Evolutionary conservation across 2,888 invertebrate species (phyloP), one percentile per base, ranked within the genome.

Genomic region (Pherbina coryleti): DNA sequence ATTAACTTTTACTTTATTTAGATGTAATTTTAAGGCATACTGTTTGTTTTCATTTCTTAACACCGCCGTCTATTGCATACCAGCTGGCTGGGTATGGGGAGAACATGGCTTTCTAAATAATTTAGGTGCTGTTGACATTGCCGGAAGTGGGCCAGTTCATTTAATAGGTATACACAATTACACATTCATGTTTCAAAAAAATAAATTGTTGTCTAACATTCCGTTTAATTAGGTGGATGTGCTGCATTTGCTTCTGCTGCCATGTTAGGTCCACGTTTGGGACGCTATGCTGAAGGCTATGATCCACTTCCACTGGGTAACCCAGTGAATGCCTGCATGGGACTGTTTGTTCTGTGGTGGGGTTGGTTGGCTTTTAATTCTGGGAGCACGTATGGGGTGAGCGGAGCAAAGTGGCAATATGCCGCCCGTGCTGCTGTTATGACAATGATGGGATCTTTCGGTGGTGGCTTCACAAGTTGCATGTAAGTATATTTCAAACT

Each of bases 291-390:
- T 19, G 91, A 93, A 67, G 96, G 96, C 0, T 92, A 91, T 8
- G 93, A 92, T 0, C 93, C 96, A 0, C 88, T 96, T 64, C 96
- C 96, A 0, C 91, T 97, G 81, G 97, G 97, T 0, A 95, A 93
- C 86, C 97, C 97, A 0, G 97, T 97, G 5, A 97, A 97, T 86
- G 96, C 96, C 0, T 94, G 96, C 37, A 94, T 97, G 93, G 97
- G 97, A 0, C 92, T 97, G 14, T 97, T 97, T 86, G 97, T 97
- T 55, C 90, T 97, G 0, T 97, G 97, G 97, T 98, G 98, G 98
- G 98, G 98, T 0, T 98, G 98, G 98, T 91, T 98, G 75, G 97
- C 97, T 0, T 98, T 98, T 87, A 97, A 97, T 90, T 97, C 97
- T 72, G 98, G 98, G 17, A 96, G 96, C 82, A 95, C 95, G 70